A percentile compares a stretch with the other conserved stretches of the same genome.
phyloP scores from a whole-genome alignment of 1,140 invertebrate genomes.

The Drosophila gunungcola region DNA sequence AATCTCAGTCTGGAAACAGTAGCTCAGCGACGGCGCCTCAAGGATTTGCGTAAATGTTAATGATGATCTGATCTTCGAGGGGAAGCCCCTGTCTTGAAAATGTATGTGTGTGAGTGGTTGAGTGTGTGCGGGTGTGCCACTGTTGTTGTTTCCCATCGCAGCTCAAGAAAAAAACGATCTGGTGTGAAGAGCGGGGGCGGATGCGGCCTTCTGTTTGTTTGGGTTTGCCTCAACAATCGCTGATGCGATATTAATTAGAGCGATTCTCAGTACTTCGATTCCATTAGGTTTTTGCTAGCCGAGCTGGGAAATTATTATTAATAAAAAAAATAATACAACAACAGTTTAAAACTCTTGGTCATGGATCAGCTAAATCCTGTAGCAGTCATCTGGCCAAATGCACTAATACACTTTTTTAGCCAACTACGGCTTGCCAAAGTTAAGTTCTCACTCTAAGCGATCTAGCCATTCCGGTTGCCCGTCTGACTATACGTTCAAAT shows the following conservation, averaged over 20 bases:
- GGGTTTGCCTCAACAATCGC: constrained; percentile 47
- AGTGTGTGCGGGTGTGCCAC: constrained; percentile 18
- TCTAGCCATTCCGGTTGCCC: too few species aligned
- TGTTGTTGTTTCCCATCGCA: constrained; percentile 13
- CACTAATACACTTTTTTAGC: too few species aligned
- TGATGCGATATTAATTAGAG: constrained; percentile 58
- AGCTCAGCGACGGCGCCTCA: constrained; percentile 53
- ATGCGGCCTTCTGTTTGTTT: constrained; percentile 65
- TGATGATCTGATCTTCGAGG: constrained; percentile 60
- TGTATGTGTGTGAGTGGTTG: background rate
- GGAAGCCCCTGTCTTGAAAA: constrained; percentile 1
- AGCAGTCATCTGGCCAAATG: too few species aligned
- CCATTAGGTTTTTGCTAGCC: too few species aligned
- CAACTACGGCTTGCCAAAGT: too few species aligned
- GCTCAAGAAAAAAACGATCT: constrained; percentile 23
- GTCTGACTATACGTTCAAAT: too few species aligned
- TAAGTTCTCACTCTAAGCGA: too few species aligned
- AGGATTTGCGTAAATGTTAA: constrained; percentile 74
- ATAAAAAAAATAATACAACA: too few species aligned
- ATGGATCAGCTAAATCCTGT: too few species aligned
- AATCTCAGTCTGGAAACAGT: constrained; percentile 26
- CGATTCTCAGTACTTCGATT: background rate
- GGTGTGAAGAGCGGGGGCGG: constrained; percentile 68
- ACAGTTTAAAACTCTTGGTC: too few species aligned
- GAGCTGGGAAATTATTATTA: too few species aligned